Conservation (phyloP, 1,140 invertebrate species). For the Scaptomyza pallida region DNA sequence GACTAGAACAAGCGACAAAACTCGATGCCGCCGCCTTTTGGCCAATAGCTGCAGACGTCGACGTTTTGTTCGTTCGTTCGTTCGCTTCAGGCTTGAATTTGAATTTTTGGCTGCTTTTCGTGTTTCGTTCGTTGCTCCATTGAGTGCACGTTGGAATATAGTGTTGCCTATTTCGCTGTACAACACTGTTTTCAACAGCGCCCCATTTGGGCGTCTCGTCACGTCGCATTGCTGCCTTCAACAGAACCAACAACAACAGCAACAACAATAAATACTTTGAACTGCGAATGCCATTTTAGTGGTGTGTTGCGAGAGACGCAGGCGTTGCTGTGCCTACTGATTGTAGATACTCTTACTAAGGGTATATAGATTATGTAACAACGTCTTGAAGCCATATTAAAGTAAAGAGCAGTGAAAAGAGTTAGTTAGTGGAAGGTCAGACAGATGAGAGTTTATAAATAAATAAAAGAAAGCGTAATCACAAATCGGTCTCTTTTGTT, state of each 20-base stretch:
- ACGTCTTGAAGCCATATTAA: too few relatives aligned
- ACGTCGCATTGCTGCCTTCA: slow-evolving; percentile 72
- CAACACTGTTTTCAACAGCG: slow-evolving; percentile 47
- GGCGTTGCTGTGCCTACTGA: slow-evolving; percentile 42
- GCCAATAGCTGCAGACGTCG: slow-evolving; percentile 39
- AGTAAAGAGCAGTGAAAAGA: too few relatives aligned
- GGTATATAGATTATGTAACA: not conserved
- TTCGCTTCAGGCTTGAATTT: slow-evolving; percentile 22
- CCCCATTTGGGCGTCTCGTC: slow-evolving; percentile 79
- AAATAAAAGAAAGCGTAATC: not conserved
- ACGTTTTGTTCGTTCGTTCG: too few relatives aligned
- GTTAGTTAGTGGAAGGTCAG: too few relatives aligned
- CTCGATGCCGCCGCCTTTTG: slow-evolving; percentile 39
- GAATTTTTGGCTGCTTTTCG: slow-evolving; percentile 6
- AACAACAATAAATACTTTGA: slow-evolving; percentile 7
- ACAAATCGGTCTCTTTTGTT: not conserved
- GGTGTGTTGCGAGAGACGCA: slow-evolving; percentile 38
- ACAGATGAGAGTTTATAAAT: too few relatives aligned
- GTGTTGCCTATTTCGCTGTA: slow-evolving; percentile 55
- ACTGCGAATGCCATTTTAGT: slow-evolving; percentile 41
- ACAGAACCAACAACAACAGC: slow-evolving; percentile 62
- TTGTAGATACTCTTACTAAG: slow-evolving; percentile 14
- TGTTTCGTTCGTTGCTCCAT: slow-evolving; percentile 31
- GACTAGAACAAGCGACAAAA: slow-evolving; percentile 56
- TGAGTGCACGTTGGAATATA: too few relatives aligned